Base-by-base conservation (phyloP, 2,888 invertebrate genomes). In the Drosophila anceps region DNA sequence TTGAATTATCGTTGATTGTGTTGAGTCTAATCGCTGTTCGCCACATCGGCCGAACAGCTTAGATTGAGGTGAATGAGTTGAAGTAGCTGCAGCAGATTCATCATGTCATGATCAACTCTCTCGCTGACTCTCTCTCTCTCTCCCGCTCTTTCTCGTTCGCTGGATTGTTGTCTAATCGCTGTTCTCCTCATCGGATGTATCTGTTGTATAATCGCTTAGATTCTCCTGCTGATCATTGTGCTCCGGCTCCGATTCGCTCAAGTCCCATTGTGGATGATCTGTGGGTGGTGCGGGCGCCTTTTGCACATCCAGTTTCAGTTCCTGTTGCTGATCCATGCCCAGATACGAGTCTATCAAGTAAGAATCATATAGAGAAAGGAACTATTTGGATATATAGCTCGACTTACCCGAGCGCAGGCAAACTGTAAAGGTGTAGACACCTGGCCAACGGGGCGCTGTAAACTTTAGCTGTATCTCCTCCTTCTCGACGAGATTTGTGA, bases 221-320 rank as follows among this genome's bases (percentile, higher is more conserved):
- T 95, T 94, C 91, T 94, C 95, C 81, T 95, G 94, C 84, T 94
- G 94, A 77, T 95, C 95, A 68, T 92, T 92, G 69, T 93, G 92
- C 79, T 96, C 96, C 69, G 96, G 96, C 91, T 98, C 98, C 55
- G 98, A 98, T 91, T 98, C 98, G 79, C 97, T 97, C 91, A 98
- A 96, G 91, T 98, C 98, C 98, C 99, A 99, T 94, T 98, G 98
- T n/a, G 98, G 98, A 94, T 98, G 98, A 91, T 97, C 96, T 59
- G 95, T 96, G 75, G 98, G 97, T 89, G 98, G 95, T 85, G 96
- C 97, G 77, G 98, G 97, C 31, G 98, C 98, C 93, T 98, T 98
- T 93, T 98, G 97, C 73, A 99, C 99, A 93, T 99, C 98, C 93
- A 99, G 94, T 96, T 98, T 98, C 91, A 99, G 96, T 93, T 98